Evolutionary conservation across 2,888 invertebrate species (phyloP).

Genomic region (Leistus spinibarbis): DNA sequence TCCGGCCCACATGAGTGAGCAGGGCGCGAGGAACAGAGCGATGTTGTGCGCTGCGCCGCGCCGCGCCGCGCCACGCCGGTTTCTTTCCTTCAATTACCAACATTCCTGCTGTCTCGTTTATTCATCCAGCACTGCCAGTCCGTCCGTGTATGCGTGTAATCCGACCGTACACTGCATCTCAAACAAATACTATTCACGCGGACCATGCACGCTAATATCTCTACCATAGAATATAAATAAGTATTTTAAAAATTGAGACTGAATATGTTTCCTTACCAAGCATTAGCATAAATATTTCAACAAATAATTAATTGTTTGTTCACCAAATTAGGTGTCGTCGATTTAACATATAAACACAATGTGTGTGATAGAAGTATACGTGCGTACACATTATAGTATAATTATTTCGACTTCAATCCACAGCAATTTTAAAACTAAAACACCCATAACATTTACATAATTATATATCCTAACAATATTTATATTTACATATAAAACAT

Average conservation of each 20-base stretch:
- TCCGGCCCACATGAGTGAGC: background rate
- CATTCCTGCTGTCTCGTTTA: slow-evolving; percentile 36
- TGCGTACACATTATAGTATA: background rate
- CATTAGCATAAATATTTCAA: background rate
- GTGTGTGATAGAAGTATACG: too few species aligned
- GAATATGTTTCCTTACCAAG: too few species aligned
- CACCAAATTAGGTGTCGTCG: background rate
- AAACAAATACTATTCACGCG: slow-evolving; percentile 3
- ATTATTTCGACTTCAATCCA: background rate
- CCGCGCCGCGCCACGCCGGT: background rate
- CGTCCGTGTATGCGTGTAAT: slow-evolving; percentile 23
- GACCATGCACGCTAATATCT: background rate
- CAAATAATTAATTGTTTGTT: background rate
- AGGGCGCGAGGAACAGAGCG: too few species aligned
- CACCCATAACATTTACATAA: background rate
- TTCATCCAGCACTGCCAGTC: slow-evolving; percentile 13
- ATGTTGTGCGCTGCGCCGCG: background rate
- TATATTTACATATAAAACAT: background rate
- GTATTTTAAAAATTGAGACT: too few species aligned
- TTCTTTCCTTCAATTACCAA: slow-evolving; percentile 29
- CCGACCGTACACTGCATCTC: slow-evolving; percentile 18
- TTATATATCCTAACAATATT: background rate
- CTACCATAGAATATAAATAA: background rate
- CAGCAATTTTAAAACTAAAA: background rate
- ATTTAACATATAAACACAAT: background rate